Conservation (phyloP, 2,113 vertebrate genomes). For the Cololabis saira region DNA sequence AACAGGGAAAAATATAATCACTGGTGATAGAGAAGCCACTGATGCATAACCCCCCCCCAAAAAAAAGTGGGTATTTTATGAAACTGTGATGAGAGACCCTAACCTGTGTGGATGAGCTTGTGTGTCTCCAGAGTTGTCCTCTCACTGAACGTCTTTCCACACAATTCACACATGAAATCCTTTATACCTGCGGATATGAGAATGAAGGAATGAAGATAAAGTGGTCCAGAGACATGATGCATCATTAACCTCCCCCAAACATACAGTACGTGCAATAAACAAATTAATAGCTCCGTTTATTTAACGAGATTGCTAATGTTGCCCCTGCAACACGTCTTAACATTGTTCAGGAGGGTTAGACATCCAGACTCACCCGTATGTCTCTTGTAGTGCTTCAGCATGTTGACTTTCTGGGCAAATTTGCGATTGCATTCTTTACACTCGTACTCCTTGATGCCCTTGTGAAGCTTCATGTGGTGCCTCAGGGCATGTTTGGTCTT, state of each 20-base stretch:
- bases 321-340: not conserved
- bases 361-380: conserved; percentile 89
- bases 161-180: conserved; percentile 98
- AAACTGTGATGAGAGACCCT: not conserved
- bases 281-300: too few species aligned
- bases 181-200: conserved; percentile 88
- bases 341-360: not conserved
- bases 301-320: not conserved
- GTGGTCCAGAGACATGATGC: not conserved
- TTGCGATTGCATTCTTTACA: conserved; percentile 96
- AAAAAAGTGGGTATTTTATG: too few species aligned
- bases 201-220: not conserved
- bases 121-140: conserved; percentile 97
- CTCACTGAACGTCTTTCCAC: conserved; percentile 97
- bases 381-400: conserved; percentile 98
- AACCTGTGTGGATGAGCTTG: conserved; percentile 97
- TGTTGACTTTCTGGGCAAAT: conserved; percentile 99
- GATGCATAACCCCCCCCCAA: too few species aligned
- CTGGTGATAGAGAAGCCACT: too few species aligned
- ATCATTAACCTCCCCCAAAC: not conserved
- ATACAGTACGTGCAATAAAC: too few species aligned
- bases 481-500: conserved; percentile 98
- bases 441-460: conserved; percentile 98
- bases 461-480: conserved; percentile 99
- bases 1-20: too few species aligned